phyloP scores from a whole-genome alignment of 2,888 invertebrate genomes.

The Lasioglossum vierecki region DNA sequence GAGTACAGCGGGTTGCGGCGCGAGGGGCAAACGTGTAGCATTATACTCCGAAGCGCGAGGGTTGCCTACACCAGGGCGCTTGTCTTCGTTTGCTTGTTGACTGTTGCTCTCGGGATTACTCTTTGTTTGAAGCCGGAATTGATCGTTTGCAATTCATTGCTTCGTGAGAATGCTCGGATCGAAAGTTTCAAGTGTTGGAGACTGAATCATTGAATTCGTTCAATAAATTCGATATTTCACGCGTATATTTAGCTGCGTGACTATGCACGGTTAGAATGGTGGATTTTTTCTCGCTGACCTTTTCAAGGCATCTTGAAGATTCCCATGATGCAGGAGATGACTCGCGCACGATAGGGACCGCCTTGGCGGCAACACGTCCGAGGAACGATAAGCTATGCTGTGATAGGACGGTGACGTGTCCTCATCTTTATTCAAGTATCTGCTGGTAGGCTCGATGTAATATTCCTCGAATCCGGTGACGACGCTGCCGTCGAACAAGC shows the following conservation, averaged over 20 bases:
- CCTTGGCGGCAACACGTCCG: conserved; percentile 88
- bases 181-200: neutral
- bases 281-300: conserved; percentile 59
- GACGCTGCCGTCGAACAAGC: conserved; percentile 95
- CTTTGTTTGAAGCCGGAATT: neutral
- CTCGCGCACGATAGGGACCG: conserved; percentile 86
- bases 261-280: neutral
- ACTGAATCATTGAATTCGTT: neutral
- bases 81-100: neutral
- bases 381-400: conserved; percentile 93
- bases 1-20: neutral
- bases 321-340: conserved; percentile 85
- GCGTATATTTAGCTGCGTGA: neutral
- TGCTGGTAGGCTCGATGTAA: conserved; percentile 92
- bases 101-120: neutral
- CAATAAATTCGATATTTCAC: neutral
- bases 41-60: neutral
- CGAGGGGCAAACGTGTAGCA: neutral
- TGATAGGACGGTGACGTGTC: conserved; percentile 87
- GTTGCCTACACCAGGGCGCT: neutral
- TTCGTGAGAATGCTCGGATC: neutral
- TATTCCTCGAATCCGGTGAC: conserved; percentile 91
- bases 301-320: conserved; percentile 67
- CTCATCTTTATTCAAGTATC: conserved; percentile 86
- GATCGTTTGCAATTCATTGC: neutral